Base-by-base conservation (phyloP, 2,888 invertebrate genomes). In the Pandemis cinnamomeana region DNA sequence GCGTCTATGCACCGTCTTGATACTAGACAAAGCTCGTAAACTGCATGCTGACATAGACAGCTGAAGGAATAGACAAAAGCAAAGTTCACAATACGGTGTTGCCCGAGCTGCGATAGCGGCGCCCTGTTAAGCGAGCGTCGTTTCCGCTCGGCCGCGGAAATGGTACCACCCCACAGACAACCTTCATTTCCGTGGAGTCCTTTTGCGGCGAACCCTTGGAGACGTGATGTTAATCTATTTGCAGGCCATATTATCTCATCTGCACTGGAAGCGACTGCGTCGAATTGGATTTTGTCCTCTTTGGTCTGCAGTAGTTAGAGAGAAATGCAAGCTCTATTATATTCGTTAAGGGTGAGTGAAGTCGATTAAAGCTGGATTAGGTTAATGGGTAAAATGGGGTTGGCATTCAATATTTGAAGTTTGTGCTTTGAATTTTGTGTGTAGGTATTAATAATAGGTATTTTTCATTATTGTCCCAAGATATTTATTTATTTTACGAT, bases 171-270 rank as follows among this genome's bases (percentile, higher is more conserved):
- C 67, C 67, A 55, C 74, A 74, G 74, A 74, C 74, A 74, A 71
- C 74, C 67, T 74, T 67, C 74, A 74, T 74, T 74, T 74, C 74
- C 58, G 71, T 8, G 36, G 63, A 61, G 67, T 71, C 74, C 73
- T 73, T 71, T 71, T 51, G 48, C 66, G 55, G 58, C 53, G 27
- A 20, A 48, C 44, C 70, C 69, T 69, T 60, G 46, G 74, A 20
- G 67, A 71, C 74, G 67, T 15, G 74, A 74, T 74, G 74, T 67
- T 74, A 74, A 74, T 68, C 67, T 42, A 55, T 44, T 68, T 58
- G 58, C 58, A 44, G 67, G 20, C 13, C 11, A 13, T 27, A 20
- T 20, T 68, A 68, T 58, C 44, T 20, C 2, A 68, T 55, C 67
- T 67, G 53, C 15, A 15, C 66, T 10, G 53, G 10, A 20, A 7